These are phyloP conservation scores for Heliothis subflexa DNA, from an alignment of 1,140 invertebrate species.

Conservation along the genomic window DNA sequence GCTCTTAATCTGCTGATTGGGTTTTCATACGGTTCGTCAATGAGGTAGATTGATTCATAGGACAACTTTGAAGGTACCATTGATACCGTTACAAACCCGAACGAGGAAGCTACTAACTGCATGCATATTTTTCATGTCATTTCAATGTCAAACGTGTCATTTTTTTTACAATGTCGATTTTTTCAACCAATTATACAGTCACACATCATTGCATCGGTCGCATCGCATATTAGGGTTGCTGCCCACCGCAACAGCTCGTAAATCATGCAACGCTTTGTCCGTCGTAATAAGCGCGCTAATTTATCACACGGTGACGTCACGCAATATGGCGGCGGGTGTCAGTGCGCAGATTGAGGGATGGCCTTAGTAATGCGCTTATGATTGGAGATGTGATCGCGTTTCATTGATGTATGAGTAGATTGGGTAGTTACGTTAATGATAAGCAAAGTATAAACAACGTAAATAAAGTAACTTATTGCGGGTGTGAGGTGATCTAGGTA, in stretches of 20 bases:
- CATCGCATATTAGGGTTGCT: conserved; percentile 19
- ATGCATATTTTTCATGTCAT: no score
- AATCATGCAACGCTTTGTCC: conserved; percentile 29
- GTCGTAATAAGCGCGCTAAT: conserved; percentile 33
- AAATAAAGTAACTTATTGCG: no score
- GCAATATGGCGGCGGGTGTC: not conserved
- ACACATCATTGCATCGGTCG: not conserved
- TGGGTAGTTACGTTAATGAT: not conserved
- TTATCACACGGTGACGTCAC: conserved; percentile 33
- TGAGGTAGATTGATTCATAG: no score
- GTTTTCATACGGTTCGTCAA: no score
- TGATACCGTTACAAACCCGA: no score
- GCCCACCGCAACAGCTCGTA: conserved; percentile 29
- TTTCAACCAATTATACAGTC: not conserved
- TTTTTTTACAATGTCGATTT: not conserved
- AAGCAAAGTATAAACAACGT: no score
- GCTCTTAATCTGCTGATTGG: no score
- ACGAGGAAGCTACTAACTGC: no score
- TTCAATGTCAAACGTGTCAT: not conserved
- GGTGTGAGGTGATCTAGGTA: no score
- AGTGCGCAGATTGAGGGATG: conserved; percentile 4
- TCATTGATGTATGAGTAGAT: no score
- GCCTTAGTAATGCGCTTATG: conserved; percentile 9
- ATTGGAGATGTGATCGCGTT: not conserved
- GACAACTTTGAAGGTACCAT: no score